Evolutionary conservation across 2,888 invertebrate species (phyloP), one percentile per base, ranked within the genome.

Genomic region (Penaeus monodon): DNA sequence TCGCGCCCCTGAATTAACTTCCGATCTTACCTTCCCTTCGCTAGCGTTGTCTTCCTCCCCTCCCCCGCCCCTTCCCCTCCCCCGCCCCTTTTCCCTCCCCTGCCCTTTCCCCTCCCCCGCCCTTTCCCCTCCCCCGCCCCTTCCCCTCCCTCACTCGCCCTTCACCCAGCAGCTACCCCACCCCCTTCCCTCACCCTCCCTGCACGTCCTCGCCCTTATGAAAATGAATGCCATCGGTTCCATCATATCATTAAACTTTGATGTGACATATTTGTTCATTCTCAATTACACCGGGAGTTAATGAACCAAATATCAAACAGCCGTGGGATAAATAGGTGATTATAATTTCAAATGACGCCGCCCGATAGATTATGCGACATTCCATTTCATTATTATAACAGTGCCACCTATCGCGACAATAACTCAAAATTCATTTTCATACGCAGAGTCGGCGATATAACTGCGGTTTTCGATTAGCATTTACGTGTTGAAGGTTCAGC

Each of bases 211-310:
- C 29, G 38, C 65, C 49, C 49, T 49, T 49, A 49, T 49, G 49
- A 49, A 49, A 49, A 49, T 49, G 49, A 29, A 63, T 63, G 38
- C 73, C 17, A 57, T 27, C 27, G 29, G 70, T 64, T 78, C 78
- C 84, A 63, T 68, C 84, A 78, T 78, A 84, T 78, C 84, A 84
- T 84, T 84, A 84, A 76, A 49, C 65, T 82, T 82, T 73, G 82
- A 82, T 63, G 74, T 49, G 12, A 64, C 57, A 33, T 63, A 64
- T 49, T 33, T n/a, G 38, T 29, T 73, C 63, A 24, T 63, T 38
- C 57, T 44, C 80, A 24, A 29, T 44, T 29, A 80, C 80, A 63
- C 80, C n/a, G 29, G 27, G 70, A 70, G 70, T 70, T 70, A 70
- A 70, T 70, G 27, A 27, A 27, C 70, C 70, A 70, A 70, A 70